Percentiles rank a stretch among this genome's conserved stretches.
These are phyloP conservation scores for Opisthocomus hoazin DNA, from an alignment of 2,113 vertebrate species.

Conservation along the genomic window DNA sequence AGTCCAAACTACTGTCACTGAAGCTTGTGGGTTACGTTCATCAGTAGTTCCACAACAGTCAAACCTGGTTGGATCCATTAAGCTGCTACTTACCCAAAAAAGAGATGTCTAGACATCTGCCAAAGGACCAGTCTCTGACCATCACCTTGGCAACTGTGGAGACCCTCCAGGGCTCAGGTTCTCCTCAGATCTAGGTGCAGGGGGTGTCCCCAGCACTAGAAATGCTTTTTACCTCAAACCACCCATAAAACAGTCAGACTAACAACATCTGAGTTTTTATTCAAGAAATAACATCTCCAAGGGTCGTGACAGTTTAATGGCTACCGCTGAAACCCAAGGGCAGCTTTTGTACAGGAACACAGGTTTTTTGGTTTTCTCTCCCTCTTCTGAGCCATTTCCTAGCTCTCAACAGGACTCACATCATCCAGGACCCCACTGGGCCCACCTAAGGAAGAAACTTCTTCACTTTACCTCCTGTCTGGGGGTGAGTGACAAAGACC, in stretches of 20 bases:
- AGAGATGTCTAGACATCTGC: rapidly evolving
- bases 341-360: background rate
- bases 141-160: background rate
- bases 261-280: background rate
- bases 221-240: background rate
- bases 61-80: background rate
- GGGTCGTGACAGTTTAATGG: background rate
- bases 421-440: background rate
- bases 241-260: rapidly evolving
- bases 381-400: background rate
- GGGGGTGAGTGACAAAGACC: background rate
- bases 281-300: background rate
- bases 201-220: background rate
- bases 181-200: background rate
- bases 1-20: background rate
- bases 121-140: background rate
- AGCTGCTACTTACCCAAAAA: background rate
- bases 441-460: background rate
- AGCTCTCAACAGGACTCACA: background rate
- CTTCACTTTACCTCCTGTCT: background rate
- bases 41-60: background rate
- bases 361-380: background rate
- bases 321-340: background rate
- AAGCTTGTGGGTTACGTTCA: background rate
- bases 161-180: background rate